Base-by-base conservation (phyloP, 2,113 vertebrate species). In the Lutjanus erythropterus region DNA sequence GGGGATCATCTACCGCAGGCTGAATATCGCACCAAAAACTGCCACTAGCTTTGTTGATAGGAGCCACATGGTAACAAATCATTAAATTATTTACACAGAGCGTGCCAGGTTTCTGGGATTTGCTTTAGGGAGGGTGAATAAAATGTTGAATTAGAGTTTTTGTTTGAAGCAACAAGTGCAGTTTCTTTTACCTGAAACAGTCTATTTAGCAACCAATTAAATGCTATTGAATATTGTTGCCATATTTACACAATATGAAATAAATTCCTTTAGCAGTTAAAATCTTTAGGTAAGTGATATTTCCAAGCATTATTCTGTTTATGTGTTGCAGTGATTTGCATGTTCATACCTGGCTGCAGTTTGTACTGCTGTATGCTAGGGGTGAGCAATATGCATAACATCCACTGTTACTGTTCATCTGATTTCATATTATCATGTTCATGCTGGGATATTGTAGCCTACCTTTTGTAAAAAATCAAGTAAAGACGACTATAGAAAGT, bases 51-150 rank as follows among this genome's bases (percentile, higher is more conserved):
- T 44, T 78, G 86, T 72, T 73, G 76, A 83, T 60, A 69, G 31
- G 67, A 83, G 62, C 72, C 62, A 53, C 69, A 50, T 68, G 61
- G 52, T 55, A 53, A 83, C 76, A 81, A 46, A 75, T 81, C 47
- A 74, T 80, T 76, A 35, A 78, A 80, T 83, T 80, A 75, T 78
- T 86, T 58, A 82, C 56, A 69, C 47, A 39, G 69, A 69, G 14
- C 21, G 12, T 33, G 39, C 50, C 62, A 64, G 44, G 42, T 65
- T 16, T 58, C 47, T 15, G 15, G 23, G 27, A 64, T 50, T 58
- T 53, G 65, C 64, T 75, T 65, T 9, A 11, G 44, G 25, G 52
- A 78, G n/a, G 19, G 23, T 15, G 56, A 59, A 68, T 68, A 33
- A 70, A 84, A 42, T 5, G 7, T 29, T 72, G 37, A 74, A 68